These are phyloP conservation scores for Thomomys bottae DNA, from an alignment of 2,113 vertebrate genomes.

Conservation along the genomic window DNA sequence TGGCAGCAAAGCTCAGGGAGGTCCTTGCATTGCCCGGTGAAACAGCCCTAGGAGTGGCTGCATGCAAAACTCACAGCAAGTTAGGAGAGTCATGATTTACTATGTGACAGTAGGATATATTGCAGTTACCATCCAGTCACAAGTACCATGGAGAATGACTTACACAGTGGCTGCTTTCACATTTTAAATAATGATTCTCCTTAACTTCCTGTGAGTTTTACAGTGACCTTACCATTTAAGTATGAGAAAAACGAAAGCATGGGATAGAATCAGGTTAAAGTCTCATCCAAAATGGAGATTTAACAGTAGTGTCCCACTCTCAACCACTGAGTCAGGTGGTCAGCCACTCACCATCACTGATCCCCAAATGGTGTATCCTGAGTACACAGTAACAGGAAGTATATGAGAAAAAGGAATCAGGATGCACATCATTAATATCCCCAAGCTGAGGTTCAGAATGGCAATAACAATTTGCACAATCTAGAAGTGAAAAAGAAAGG, in stretches of 20 bases:
- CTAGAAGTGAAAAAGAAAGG: conserved; percentile 26
- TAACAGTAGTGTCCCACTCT: too few relatives aligned
- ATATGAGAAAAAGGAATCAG: rapidly evolving
- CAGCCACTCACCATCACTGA: conserved; percentile 48
- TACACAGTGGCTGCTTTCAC: too few relatives aligned
- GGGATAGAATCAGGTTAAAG: neutral
- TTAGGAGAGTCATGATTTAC: too few relatives aligned
- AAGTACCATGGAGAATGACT: too few relatives aligned
- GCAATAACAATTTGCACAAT: conserved; percentile 55
- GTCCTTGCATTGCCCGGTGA: neutral
- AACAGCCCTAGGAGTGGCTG: neutral
- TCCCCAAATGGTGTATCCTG: conserved; percentile 36
- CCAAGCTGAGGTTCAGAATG: conserved; percentile 21
- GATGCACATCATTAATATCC: neutral
- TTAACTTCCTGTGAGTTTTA: neutral
- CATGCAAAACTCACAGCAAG: too few relatives aligned
- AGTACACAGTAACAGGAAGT: rapidly evolving
- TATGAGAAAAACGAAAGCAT: neutral
- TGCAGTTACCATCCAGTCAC: too few relatives aligned
- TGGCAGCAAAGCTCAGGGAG: neutral
- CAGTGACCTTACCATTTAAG: neutral
- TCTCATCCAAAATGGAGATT: neutral
- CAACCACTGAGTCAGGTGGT: neutral
- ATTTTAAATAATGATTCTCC: neutral
- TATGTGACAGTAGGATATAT: too few relatives aligned